phyloP scores from a whole-genome alignment of 2,113 vertebrate species.

The Colistium nudipinnis region DNA sequence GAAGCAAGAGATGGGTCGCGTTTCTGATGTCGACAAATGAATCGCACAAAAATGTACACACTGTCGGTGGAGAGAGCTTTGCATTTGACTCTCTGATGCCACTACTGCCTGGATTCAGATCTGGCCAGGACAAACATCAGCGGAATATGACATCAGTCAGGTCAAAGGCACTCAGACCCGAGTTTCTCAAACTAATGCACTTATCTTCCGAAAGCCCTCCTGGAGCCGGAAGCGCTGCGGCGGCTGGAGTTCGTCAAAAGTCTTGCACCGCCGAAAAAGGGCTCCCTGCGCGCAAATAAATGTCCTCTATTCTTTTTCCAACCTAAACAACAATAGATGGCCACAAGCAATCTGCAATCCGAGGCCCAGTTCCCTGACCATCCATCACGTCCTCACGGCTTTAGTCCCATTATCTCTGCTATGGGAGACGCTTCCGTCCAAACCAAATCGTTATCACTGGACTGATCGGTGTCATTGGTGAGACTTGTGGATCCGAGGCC shows the following conservation, averaged over 20 bases:
- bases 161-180: background rate
- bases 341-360: too few species aligned
- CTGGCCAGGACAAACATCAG: slow-evolving; percentile 12
- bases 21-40: background rate
- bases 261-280: too few species aligned
- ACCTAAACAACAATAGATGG: too few species aligned
- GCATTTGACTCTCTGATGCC: background rate
- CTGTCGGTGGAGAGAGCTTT: background rate
- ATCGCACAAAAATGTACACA: background rate
- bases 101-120: slow-evolving; percentile 21
- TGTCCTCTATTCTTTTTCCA: too few species aligned
- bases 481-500: slow-evolving; percentile 42
- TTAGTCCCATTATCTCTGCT: slow-evolving; percentile 25
- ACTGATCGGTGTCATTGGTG: slow-evolving; percentile 40
- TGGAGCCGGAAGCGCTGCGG: background rate
- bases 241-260: background rate
- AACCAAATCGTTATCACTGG: slow-evolving; percentile 37
- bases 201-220: background rate
- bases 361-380: background rate
- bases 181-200: background rate
- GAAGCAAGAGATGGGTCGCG: background rate
- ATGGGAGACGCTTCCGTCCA: slow-evolving; percentile 24
- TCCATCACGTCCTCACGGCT: slow-evolving; percentile 42
- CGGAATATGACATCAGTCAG: background rate
- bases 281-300: too few species aligned